Conservation (phyloP, 1,140 invertebrate genomes). For the Idris sp. region DNA sequence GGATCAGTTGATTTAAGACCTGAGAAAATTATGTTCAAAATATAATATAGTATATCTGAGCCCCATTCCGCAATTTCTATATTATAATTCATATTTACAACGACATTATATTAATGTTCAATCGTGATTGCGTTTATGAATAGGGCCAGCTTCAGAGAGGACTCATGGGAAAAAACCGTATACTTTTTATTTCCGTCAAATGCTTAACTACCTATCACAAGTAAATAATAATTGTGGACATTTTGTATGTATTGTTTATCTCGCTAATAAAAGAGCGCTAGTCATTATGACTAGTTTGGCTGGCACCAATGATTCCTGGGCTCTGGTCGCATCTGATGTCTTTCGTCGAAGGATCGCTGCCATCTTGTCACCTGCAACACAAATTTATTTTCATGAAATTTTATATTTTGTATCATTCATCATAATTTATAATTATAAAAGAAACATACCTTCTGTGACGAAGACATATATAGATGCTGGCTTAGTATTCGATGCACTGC, state of each 20-base stretch:
- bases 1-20: slow-evolving; percentile 15
- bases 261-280: slow-evolving; percentile 69
- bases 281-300: slow-evolving; percentile 67
- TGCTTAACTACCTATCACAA: slow-evolving; percentile 71
- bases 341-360: slow-evolving; percentile 78
- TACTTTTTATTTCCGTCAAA: slow-evolving; percentile 48
- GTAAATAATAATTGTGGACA: slow-evolving; percentile 74
- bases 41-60: slow-evolving; percentile 7
- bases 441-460: slow-evolving; percentile 91
- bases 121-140: slow-evolving; percentile 25
- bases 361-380: slow-evolving; percentile 78
- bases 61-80: slow-evolving; percentile 15
- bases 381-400: not conserved
- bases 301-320: slow-evolving; percentile 66
- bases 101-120: slow-evolving; percentile 26
- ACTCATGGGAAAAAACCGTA: slow-evolving; percentile 41
- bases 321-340: slow-evolving; percentile 71
- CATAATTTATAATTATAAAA: no score
- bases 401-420: no score
- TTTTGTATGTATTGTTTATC: slow-evolving; percentile 75
- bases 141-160: slow-evolving; percentile 19
- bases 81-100: slow-evolving; percentile 38
- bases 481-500: slow-evolving; percentile 92
- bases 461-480: slow-evolving; percentile 92
- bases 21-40: slow-evolving; percentile 19